phyloP scores from a whole-genome alignment of 2,797 vertebrate species.

The Columba guinea region DNA sequence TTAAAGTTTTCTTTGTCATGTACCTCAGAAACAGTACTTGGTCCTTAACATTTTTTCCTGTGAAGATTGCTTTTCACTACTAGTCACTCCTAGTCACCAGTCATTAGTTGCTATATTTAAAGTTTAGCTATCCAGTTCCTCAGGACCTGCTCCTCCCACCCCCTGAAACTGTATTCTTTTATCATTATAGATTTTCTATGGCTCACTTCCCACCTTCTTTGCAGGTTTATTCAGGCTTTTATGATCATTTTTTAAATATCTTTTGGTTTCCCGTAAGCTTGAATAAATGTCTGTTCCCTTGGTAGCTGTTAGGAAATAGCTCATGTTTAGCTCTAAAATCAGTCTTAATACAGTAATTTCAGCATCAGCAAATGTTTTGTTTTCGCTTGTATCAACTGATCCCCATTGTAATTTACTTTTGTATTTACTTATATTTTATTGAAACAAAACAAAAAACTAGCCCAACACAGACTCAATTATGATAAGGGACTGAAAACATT shows the following conservation, averaged over 20 bases:
- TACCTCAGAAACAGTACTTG: not conserved
- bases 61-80: not conserved
- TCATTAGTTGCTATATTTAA: not conserved
- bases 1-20: not conserved
- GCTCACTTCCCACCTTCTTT: not conserved
- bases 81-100: not conserved
- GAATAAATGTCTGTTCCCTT: conserved; percentile 50
- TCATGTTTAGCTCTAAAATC: conserved; percentile 25
- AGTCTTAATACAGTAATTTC: not conserved
- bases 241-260: conserved; percentile 1
- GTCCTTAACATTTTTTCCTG: not conserved
- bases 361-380: not conserved
- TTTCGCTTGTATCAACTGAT: not conserved
- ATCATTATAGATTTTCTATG: not conserved
- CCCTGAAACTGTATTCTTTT: not conserved
- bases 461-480: not conserved
- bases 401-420: not conserved
- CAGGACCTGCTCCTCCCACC: not conserved
- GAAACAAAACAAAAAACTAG: not conserved
- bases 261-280: conserved; percentile 38
- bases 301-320: conserved; percentile 31
- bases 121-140: not conserved
- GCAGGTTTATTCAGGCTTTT: conserved; percentile 19
- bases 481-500: not conserved
- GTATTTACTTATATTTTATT: not conserved